Evolutionary conservation across 2,797 vertebrate species (phyloP), one percentile per base, ranked within the genome.

Genomic region (Antennarius maculatus): DNA sequence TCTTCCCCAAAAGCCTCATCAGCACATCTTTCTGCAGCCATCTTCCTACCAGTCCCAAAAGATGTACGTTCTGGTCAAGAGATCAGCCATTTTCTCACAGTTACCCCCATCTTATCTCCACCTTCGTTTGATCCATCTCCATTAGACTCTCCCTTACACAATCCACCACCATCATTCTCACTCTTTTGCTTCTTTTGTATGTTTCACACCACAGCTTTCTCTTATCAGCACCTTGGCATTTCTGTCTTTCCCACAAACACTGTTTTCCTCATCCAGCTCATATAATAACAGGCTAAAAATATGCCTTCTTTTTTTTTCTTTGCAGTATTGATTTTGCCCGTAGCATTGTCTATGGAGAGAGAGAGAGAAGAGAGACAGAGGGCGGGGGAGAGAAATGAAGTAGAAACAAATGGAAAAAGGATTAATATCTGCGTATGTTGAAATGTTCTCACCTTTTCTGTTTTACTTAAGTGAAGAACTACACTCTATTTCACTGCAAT

Each of bases 271-370:
- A 92, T 90, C 89, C 90, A 74, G 89, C 89, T 89, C 93, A 88
- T 91, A 94, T 95, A 92, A 94, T 94, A 92, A 93, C 92, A 86
- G 88, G 91, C 94, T 95, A 95, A 96, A 95, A 95, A 95, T 95
- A 95, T 95, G 93, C 94, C 90, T 91, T 86, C 87, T 91, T 92
- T 93, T 90, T 66, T 78, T 77, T 92, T 89, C 90, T 79, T 85
- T 65, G 55, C 71, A 79, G 88, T 94, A 95, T 95, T 91, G 95
- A 96, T 96, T 94, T 92, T 94, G 94, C 94, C 93, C 59, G 84
- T 93, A 92, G 94, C 94, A 93, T 94, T 90, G 85, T 92, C 93
- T 93, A 92, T 93, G 91, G 92, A 93, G 80, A 88, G 93, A 84
- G 88, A 76, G 84, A 74, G 85, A 55, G 50, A 81, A 86, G 75